Evolutionary conservation across 1,140 invertebrate species (phyloP), one percentile per base, ranked within the genome.

Genomic region (Pygmarrhopalites habei): DNA sequence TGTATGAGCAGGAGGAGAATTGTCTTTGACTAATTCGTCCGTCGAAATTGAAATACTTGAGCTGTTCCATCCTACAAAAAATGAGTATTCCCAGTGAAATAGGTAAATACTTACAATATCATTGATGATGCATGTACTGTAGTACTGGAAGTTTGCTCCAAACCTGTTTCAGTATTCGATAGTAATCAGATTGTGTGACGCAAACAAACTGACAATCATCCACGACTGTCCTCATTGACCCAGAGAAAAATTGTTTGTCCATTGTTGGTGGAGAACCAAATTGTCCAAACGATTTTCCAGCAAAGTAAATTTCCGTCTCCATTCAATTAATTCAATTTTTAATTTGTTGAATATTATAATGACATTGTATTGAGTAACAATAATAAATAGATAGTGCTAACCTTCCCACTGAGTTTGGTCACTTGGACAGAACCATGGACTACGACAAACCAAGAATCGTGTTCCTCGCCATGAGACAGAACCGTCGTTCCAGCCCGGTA

Each of bases 141-240:
- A 35, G n/a, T 7, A 21, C n/a, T n/a, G n/a, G n/a, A n/a, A n/a
- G n/a, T n/a, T n/a, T n/a, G n/a, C n/a, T n/a, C n/a, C 5, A 1
- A 26, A 62, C 67, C 74, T 80, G 79, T 66, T 82, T 80, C 39
- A 85, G 77, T 64, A 85, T 86, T 35, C 86, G 80, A 74, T 92
- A 97, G 75, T 97, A 99, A 78, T 98, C 93, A 30, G 85, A 86
- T 79, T 99, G 95, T 12, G 95, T 95, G 55, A 99, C 94, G 75
- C 94, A 97, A 5, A 98, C 93, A 82, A 99, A 99, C 78, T 98
- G 95, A 74, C 95, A 99, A 74, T 98, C 95, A 75, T 98, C 92
- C 73, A 89, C 90, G 77, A 92, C 86, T 43, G 96, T 98, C 62
- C 87, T 84, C 95, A 98, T 98, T 26, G 95, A 85, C 60, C 95